Evolutionary conservation across 1,140 invertebrate genomes (phyloP).

Genomic region (Nebria ingens): DNA sequence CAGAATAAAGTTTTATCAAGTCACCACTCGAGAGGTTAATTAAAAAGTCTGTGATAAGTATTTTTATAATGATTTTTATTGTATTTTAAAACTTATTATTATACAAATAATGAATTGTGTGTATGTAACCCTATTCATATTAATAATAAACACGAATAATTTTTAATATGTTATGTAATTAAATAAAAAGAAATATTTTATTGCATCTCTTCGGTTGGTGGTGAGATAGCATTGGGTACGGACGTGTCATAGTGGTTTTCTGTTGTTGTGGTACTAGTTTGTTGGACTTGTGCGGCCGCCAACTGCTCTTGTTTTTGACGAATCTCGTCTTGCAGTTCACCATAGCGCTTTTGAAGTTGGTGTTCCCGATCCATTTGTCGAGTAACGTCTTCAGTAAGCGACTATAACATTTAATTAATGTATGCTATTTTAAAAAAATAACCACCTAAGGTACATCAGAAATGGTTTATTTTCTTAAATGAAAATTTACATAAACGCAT

Average conservation of each 20-base stretch:
- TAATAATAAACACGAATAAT: no score
- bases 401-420: no score
- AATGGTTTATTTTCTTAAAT: no score
- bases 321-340: conserved; percentile 50
- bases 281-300: neutral
- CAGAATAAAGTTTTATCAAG: no score
- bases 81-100: no score
- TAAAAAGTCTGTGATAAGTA: no score
- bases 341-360: conserved; percentile 70
- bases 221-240: neutral
- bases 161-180: neutral
- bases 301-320: neutral
- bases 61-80: no score
- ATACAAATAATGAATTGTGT: no score
- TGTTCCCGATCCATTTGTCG: conserved; percentile 86
- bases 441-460: no score
- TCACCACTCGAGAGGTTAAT: no score
- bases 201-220: neutral
- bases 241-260: neutral
- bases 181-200: neutral
- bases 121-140: no score
- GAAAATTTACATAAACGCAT: conserved; percentile 27
- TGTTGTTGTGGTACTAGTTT: neutral
- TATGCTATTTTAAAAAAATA: no score
- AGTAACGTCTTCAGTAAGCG: conserved; percentile 84